phyloP scores from a whole-genome alignment of 2,888 invertebrate genomes.

The Scotopteryx bipunctaria region DNA sequence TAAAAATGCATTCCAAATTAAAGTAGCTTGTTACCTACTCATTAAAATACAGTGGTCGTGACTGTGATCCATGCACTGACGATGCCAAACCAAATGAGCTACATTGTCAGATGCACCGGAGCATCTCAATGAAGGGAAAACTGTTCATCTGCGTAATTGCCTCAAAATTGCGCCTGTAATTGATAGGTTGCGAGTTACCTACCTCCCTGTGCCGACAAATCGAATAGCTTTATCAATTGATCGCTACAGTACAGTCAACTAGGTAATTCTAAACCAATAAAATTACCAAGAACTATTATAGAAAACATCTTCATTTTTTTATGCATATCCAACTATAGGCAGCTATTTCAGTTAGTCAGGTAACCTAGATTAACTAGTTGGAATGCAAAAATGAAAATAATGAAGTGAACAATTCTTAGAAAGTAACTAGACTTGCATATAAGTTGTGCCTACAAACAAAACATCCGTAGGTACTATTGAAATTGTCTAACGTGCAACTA shows the following conservation, averaged over 20 bases:
- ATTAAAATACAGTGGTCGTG: conserved; percentile 18
- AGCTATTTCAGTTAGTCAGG: too few relatives aligned
- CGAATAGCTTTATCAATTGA: conserved; percentile 36
- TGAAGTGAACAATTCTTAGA: too few relatives aligned
- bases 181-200: conserved; percentile 36
- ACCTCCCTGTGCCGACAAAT: conserved; percentile 34
- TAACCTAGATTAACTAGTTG: too few relatives aligned
- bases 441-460: neutral
- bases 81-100: conserved; percentile 16
- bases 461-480: conserved; percentile 7
- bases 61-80: conserved; percentile 12
- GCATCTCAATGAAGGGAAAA: conserved; percentile 37
- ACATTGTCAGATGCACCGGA: conserved; percentile 22
- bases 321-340: too few relatives aligned
- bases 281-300: too few relatives aligned
- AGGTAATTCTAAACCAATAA: too few relatives aligned
- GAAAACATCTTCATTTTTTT: too few relatives aligned
- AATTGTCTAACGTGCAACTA: conserved; percentile 23
- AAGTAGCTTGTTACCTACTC: conserved; percentile 1
- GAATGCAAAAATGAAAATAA: too few relatives aligned
- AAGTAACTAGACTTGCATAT: too few relatives aligned
- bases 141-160: conserved; percentile 37
- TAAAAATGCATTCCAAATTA: neutral
- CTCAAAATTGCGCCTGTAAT: conserved; percentile 37
- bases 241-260: conserved; percentile 17